These are phyloP conservation scores for Chaunax sp. DNA, from an alignment of 2,797 vertebrate species.

Conservation along the genomic window DNA sequence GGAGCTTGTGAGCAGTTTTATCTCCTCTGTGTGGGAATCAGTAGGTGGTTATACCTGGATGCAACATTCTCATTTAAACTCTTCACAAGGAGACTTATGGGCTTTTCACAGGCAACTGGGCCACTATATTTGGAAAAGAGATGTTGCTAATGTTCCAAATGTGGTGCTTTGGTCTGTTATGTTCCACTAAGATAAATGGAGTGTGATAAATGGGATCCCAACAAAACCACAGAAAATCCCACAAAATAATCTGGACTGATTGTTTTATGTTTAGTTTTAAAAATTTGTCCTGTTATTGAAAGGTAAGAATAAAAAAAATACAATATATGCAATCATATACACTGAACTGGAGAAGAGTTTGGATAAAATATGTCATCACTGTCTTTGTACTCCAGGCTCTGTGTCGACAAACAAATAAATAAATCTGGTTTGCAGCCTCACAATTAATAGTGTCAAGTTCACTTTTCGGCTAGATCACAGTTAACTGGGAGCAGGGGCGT, in stretches of 20 bases:
- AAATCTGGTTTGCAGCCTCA: no score
- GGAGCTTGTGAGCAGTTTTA: background rate
- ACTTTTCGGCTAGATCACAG: no score
- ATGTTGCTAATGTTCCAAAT: background rate
- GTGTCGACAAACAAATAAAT: no score
- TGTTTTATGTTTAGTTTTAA: no score
- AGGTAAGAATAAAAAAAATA: no score
- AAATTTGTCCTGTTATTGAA: no score
- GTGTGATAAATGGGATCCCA: background rate
- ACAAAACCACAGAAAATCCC: no score
- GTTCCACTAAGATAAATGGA: slow-evolving; percentile 6
- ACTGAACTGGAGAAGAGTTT: slow-evolving; percentile 16
- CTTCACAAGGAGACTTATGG: background rate
- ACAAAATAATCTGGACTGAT: no score
- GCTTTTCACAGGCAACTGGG: background rate
- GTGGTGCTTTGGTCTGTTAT: background rate
- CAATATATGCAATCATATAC: slow-evolving; percentile 19
- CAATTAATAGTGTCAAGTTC: no score
- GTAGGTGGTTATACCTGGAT: background rate
- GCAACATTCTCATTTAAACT: background rate
- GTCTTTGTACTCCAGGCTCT: slow-evolving; percentile 5
- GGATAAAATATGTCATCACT: slow-evolving; percentile 8
- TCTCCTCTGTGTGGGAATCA: background rate
- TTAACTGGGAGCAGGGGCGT: no score
- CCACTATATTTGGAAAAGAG: slow-evolving; percentile 10